Conservation (phyloP, 1,140 invertebrate genomes). For the Meloidogyne chitwoodi region DNA sequence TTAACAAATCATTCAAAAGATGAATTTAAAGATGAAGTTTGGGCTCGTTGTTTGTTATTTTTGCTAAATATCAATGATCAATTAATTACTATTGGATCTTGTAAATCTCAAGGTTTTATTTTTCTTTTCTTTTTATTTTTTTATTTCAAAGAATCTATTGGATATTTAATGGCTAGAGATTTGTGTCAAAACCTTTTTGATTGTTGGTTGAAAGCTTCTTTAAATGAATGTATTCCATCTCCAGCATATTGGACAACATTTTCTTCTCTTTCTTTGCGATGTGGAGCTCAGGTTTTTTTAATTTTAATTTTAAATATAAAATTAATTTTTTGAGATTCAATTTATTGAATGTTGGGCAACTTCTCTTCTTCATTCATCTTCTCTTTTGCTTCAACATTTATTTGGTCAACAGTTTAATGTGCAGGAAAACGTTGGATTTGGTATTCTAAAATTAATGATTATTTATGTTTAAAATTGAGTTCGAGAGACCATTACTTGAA, state of each 20-base stretch:
- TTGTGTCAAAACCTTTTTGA: constrained; percentile 43
- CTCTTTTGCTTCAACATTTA: constrained; percentile 40
- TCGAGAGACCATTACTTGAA: too few species aligned
- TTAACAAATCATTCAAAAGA: constrained; percentile 23
- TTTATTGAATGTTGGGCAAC: constrained; percentile 55
- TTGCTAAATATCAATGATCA: constrained; percentile 30
- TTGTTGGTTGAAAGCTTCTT: constrained; percentile 46
- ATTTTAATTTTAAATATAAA: not conserved
- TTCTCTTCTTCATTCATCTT: constrained; percentile 47
- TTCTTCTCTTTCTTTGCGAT: constrained; percentile 34
- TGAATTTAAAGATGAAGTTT: constrained; percentile 40
- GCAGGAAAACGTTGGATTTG: not conserved
- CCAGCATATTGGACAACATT: constrained; percentile 54
- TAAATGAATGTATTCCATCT: constrained; percentile 48
- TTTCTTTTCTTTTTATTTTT: not conserved
- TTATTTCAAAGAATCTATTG: constrained; percentile 28
- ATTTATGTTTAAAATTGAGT: too few species aligned
- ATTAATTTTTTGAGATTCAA: constrained; percentile 43
- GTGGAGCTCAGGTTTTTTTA: constrained; percentile 22
- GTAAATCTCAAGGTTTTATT: constrained; percentile 12
- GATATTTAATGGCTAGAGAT: constrained; percentile 33
- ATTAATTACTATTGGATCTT: constrained; percentile 10
- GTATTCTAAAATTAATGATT: not conserved
- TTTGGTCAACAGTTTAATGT: constrained; percentile 44
- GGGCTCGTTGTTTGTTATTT: constrained; percentile 38